phyloP scores from a whole-genome alignment of 2,113 vertebrate species.

The Ovis canadensis region DNA sequence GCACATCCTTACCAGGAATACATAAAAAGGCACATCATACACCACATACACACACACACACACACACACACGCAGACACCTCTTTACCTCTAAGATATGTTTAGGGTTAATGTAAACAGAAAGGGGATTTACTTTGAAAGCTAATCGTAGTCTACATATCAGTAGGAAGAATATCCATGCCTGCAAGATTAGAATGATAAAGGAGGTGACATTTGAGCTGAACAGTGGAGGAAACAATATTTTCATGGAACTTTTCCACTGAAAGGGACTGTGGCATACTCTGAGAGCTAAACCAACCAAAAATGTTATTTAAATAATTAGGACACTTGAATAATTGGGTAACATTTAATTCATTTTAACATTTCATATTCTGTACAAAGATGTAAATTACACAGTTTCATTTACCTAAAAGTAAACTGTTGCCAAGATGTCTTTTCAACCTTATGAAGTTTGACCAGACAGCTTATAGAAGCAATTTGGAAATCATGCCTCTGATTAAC shows the following conservation, averaged over 20 bases:
- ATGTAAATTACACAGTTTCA: slow-evolving; percentile 16
- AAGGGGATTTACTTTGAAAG: neutral
- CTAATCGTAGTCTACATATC: neutral
- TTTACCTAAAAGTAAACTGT: slow-evolving; percentile 25
- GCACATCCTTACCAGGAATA: neutral
- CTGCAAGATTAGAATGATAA: neutral
- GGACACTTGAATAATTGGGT: neutral
- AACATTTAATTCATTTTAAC: neutral
- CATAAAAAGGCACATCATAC: neutral
- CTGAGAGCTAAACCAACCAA: neutral
- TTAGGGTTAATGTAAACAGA: neutral
- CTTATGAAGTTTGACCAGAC: neutral
- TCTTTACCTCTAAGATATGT: neutral
- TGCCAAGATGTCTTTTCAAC: slow-evolving; percentile 25
- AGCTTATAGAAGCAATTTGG: neutral
- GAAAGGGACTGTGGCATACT: neutral
- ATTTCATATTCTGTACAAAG: neutral
- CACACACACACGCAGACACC: no score
- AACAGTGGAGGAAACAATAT: neutral
- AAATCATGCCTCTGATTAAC: slow-evolving; percentile 13
- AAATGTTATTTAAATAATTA: neutral
- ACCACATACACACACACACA: no score
- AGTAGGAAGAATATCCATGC: neutral
- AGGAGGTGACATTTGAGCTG: neutral
- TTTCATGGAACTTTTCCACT: neutral